These are phyloP conservation scores for Gymnopithys bicolor DNA, from an alignment of 2,797 vertebrate genomes.

Conservation along the genomic window DNA sequence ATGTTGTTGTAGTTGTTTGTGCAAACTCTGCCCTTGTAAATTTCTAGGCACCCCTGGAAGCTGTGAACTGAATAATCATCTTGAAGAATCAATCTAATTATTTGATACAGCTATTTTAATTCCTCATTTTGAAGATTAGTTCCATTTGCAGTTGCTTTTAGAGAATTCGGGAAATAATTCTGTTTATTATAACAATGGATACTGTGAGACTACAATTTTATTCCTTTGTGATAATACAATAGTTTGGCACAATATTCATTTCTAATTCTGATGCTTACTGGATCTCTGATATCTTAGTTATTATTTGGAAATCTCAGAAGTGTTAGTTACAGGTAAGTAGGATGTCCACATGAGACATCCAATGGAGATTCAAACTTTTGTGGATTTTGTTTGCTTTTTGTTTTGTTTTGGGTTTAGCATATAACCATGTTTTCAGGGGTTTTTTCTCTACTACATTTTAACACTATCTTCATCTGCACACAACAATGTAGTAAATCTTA, in stretches of 20 bases:
- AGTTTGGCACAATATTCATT: neutral
- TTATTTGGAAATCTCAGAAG: neutral
- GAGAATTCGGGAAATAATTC: neutral
- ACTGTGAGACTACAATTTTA: neutral
- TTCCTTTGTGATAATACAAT: neutral
- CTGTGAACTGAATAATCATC: neutral
- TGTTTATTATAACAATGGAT: neutral
- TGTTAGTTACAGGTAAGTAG: neutral
- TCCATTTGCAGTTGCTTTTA: neutral
- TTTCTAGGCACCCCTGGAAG: neutral
- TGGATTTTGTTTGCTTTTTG: accelerated
- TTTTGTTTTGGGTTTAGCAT: neutral
- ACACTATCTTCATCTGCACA: neutral
- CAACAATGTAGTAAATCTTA: neutral
- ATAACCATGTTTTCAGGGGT: neutral
- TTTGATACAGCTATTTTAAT: neutral
- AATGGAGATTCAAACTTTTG: neutral
- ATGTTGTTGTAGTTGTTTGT: neutral
- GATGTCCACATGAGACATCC: neutral
- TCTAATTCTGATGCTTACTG: neutral
- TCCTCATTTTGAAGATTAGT: neutral
- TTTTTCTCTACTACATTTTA: neutral
- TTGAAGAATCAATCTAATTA: neutral
- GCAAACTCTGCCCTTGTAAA: neutral
- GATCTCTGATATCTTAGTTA: neutral